Evolutionary conservation across 2,888 invertebrate species (phyloP), one percentile per base, ranked within the genome.

Genomic region (Eristalinus aeneus): DNA sequence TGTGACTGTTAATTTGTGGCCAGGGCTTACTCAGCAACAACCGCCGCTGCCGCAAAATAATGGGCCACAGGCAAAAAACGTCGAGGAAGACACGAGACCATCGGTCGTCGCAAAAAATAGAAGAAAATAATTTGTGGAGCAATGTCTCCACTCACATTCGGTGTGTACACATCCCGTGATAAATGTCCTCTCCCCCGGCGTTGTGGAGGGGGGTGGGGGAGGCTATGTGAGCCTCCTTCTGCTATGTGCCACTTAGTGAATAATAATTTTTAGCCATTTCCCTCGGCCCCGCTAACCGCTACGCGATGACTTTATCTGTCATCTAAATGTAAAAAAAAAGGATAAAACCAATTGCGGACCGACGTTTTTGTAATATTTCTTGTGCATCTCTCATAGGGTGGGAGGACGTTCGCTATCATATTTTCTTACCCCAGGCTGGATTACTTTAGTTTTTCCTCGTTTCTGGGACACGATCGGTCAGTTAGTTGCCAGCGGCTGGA

Each of bases 241-340:
- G 63, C 53, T 68, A 60, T 46, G 46, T 65, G 82, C 71, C 76
- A 36, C 78, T 86, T 78, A 86, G 86, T 86, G 86, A 86, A 86
- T 86, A 86, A 86, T 86, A 86, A 86, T 86, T 86, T 86, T 78
- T 71, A 86, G 82, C 86, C 64, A 80, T 76, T 16, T 46, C 73
- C 58, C 36, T 11, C 53, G 27, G 67, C 4, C 85, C 77, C 86
- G 74, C 82, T 78, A 69, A 74, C 69, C 23, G 36, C 27, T 53
- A 64, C 85, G 77, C 86, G 78, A 86, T 82, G 77, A 75, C 74
- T 86, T 82, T 74, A 86, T 86, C 86, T 81, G 69, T 85, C 80
- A 81, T 85, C 69, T 68, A 27, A 81, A 77, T 78, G 78, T 67
- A 76, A 68, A 80, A 27, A 56, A 80, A 80, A 77, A 34, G 65